phyloP scores from a whole-genome alignment of 1,140 invertebrate species.

The Asobara japonica region DNA sequence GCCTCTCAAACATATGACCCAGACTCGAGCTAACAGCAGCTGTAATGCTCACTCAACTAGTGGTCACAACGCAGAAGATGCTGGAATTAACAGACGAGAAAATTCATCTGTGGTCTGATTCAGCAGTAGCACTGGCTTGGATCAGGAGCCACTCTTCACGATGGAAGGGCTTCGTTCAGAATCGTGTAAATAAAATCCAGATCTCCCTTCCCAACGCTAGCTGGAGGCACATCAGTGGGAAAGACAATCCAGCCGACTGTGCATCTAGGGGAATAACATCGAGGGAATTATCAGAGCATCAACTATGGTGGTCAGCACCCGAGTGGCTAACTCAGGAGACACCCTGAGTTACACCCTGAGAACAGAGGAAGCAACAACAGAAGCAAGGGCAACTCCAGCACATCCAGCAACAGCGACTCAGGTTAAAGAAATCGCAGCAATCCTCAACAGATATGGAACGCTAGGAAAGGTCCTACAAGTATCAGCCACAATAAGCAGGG shows the following conservation, averaged over 20 bases:
- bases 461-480: background rate
- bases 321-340: constrained; percentile 26
- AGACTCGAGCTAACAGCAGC: constrained; percentile 52
- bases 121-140: constrained; percentile 51
- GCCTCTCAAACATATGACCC: constrained; percentile 43
- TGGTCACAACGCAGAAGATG: background rate
- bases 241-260: background rate
- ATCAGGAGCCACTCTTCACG: constrained; percentile 40
- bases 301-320: constrained; percentile 1
- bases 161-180: constrained; percentile 56
- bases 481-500: background rate
- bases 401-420: background rate
- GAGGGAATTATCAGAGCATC: background rate
- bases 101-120: constrained; percentile 37
- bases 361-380: background rate
- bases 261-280: background rate
- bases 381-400: background rate
- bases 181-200: constrained; percentile 55
- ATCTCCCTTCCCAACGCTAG: constrained; percentile 37
- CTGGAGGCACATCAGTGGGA: constrained; percentile 7
- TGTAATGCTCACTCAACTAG: constrained; percentile 32
- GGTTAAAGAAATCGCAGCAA: background rate
- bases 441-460: background rate
- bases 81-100: background rate
- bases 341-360: too few relatives aligned